Conservation (phyloP, 2,113 vertebrate species). For the Triplophysa tibetana region DNA sequence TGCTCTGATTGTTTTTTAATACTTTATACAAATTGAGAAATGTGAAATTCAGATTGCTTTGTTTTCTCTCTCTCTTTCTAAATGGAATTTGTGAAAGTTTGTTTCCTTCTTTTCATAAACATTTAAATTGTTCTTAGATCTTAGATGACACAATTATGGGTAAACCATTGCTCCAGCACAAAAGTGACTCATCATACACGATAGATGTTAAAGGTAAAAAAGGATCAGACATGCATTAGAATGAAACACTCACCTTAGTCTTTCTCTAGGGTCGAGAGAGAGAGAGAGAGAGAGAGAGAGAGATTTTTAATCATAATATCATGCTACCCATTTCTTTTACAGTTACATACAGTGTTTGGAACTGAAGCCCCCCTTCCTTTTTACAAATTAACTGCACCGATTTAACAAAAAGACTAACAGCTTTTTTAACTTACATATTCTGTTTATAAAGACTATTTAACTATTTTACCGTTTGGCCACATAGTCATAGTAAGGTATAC, state of each 20-base stretch:
- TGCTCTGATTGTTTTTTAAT: no score
- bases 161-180: not conserved
- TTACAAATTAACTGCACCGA: no score
- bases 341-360: not conserved
- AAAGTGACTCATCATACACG: not conserved
- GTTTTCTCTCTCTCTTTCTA: no score
- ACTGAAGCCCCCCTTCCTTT: no score
- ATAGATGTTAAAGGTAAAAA: conserved; percentile 6
- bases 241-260: conserved; percentile 16
- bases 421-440: no score
- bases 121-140: conserved; percentile 13
- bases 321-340: not conserved
- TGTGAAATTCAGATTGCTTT: no score
- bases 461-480: no score
- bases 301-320: conserved; percentile 36
- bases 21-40: no score
- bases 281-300: conserved; percentile 48
- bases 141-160: conserved; percentile 20
- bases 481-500: no score
- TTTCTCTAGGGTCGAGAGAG: not conserved
- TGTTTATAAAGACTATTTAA: no score
- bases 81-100: not conserved
- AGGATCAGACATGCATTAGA: conserved; percentile 18
- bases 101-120: not conserved
- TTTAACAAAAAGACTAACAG: no score